A percentile compares a stretch with the other conserved stretches of the same genome.
Evolutionary conservation across 2,113 vertebrate genomes (phyloP).

Genomic region (Scomber colias): DNA sequence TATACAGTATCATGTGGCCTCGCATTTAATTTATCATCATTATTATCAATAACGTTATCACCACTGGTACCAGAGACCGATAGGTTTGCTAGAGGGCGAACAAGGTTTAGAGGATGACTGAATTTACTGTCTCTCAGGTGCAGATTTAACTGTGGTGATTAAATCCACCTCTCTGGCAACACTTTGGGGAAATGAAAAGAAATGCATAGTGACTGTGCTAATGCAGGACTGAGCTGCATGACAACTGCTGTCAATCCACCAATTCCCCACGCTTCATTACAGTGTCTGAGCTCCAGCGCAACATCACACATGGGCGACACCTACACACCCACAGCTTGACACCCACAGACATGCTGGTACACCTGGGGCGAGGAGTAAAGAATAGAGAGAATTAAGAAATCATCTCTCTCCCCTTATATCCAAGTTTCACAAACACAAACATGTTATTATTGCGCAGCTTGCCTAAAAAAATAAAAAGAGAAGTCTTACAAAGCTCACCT

Average conservation of each 20-base stretch:
- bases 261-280: conserved; percentile 52
- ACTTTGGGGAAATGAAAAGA: conserved; percentile 45
- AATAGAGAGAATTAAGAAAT: conserved; percentile 30
- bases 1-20: conserved; percentile 36
- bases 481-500: neutral
- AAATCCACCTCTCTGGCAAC: conserved; percentile 44
- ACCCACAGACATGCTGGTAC: conserved; percentile 20
- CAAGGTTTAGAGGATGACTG: conserved; percentile 11
- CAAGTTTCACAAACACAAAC: conserved; percentile 26
- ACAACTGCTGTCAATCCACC: conserved; percentile 65
- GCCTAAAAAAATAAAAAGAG: conserved; percentile 7
- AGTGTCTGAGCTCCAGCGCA: conserved; percentile 40
- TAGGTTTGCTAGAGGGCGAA: conserved; percentile 40
- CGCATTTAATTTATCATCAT: conserved; percentile 53
- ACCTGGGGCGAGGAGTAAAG: conserved; percentile 37
- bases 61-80: neutral
- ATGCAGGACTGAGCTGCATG: conserved; percentile 43
- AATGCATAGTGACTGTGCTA: conserved; percentile 35
- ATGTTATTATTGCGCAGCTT: conserved; percentile 22
- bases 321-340: conserved; percentile 56
- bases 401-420: conserved; percentile 15
- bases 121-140: conserved; percentile 12
- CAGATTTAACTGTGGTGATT: conserved; percentile 38
- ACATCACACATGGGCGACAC: conserved; percentile 42
- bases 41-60: conserved; percentile 43